Evolutionary conservation across 2,797 vertebrate genomes (phyloP).

Genomic region (Peromyscus nudipes): DNA sequence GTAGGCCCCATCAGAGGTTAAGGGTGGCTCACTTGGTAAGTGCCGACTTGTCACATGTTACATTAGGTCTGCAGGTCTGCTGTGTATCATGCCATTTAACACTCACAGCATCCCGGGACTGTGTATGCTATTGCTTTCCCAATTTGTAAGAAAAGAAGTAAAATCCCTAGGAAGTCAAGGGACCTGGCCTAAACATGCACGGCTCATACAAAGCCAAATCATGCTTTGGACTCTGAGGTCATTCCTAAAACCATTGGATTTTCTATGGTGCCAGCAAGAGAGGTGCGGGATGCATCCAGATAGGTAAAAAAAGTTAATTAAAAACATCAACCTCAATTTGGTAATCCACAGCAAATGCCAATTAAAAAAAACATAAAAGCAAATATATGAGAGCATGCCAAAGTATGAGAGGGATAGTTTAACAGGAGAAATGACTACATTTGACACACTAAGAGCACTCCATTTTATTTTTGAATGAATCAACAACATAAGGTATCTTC

Average conservation of each 20-base stretch:
- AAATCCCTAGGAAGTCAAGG: slow-evolving; percentile 37
- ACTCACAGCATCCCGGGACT: background rate
- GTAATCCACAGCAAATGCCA: slow-evolving; percentile 78
- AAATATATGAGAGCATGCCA: slow-evolving; percentile 71
- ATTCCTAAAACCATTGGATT: background rate
- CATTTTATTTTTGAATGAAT: slow-evolving; percentile 40
- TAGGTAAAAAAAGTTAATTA: slow-evolving; percentile 62
- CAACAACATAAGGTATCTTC: slow-evolving; percentile 67
- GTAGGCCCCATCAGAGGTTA: background rate
- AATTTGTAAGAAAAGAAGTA: slow-evolving; percentile 41
- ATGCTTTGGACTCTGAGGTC: background rate
- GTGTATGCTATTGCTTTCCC: background rate
- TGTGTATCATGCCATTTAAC: background rate
- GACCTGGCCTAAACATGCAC: background rate
- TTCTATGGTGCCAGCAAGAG: background rate
- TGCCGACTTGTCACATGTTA: accelerated
- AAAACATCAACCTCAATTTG: slow-evolving; percentile 50
- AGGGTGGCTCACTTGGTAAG: background rate
- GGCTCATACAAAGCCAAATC: background rate
- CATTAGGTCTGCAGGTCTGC: background rate
- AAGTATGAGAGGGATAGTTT: slow-evolving; percentile 74
- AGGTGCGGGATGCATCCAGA: slow-evolving; percentile 59
- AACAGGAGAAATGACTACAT: slow-evolving; percentile 62
- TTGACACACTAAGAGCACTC: background rate
- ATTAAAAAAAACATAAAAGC: slow-evolving; percentile 79